Conservation (phyloP, 2,113 vertebrate species). For the Prunella fulvescens region DNA sequence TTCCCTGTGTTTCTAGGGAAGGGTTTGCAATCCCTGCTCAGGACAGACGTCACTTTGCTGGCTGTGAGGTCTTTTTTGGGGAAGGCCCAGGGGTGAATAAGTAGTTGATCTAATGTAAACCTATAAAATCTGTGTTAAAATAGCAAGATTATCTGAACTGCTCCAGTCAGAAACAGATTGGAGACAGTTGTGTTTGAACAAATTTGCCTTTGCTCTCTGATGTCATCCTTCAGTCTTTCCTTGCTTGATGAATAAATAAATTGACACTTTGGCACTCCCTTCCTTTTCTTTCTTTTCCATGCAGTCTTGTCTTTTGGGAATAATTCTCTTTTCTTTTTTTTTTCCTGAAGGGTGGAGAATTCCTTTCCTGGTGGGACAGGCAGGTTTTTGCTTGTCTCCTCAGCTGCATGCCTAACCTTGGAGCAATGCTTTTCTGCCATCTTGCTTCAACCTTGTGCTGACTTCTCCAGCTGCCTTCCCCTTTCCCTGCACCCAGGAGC, state of each 20-base stretch:
- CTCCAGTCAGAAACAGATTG: not conserved
- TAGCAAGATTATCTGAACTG: not conserved
- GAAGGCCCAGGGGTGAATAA: not conserved
- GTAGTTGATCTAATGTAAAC: not conserved
- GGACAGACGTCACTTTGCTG: not conserved
- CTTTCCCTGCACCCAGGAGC: not conserved
- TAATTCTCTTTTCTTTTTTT: conserved; percentile 5
- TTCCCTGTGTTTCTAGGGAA: not conserved
- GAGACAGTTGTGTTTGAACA: not conserved
- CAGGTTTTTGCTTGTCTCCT: conserved; percentile 51
- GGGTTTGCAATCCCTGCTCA: not conserved
- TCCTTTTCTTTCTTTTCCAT: not conserved
- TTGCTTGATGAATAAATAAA: not conserved
- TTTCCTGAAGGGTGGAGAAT: conserved; percentile 41
- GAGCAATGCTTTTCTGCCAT: not conserved
- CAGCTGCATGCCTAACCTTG: conserved; percentile 16
- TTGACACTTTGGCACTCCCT: not conserved
- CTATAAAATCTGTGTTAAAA: not conserved
- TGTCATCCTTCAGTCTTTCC: not conserved
- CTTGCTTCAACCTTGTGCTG: not conserved
- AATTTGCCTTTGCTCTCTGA: not conserved
- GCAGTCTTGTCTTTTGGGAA: not conserved
- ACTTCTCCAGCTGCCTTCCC: not conserved
- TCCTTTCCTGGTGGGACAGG: conserved; percentile 27
- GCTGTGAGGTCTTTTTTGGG: not conserved